Evolutionary conservation across 2,113 vertebrate genomes (phyloP).

Genomic region (Trochalopteron elliotii): DNA sequence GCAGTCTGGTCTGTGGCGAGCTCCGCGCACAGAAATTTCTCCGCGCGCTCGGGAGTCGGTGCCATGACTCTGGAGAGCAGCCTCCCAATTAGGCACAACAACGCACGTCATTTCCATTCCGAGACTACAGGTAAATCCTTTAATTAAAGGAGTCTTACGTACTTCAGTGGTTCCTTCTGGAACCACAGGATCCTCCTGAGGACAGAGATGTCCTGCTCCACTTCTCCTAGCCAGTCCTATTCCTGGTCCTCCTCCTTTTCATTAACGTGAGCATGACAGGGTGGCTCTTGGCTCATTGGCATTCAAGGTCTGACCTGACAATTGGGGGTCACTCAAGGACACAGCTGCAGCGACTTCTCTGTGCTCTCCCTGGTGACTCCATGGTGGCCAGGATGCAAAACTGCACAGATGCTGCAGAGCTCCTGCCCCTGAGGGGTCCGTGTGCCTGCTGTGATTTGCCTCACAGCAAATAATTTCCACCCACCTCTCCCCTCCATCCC

Average conservation of each 20-base stretch:
- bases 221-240: not conserved
- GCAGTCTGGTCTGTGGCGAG: not conserved
- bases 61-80: not conserved
- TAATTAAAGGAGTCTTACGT: constrained; percentile 40
- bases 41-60: not conserved
- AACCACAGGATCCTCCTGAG: constrained; percentile 35
- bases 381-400: not conserved
- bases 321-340: not conserved
- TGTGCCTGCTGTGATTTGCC: not conserved
- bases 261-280: not conserved
- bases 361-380: not conserved
- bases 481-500: not conserved
- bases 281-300: not conserved
- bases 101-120: not conserved
- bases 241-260: not conserved
- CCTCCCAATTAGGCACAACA: not conserved
- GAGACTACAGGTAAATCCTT: constrained; percentile 34
- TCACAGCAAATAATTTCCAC: not conserved
- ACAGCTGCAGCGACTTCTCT: not conserved
- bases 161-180: constrained; percentile 34
- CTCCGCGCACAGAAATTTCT: not conserved
- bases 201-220: constrained; percentile 39
- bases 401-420: not conserved
- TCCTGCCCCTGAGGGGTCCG: not conserved
- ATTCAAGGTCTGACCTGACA: constrained; percentile 7